phyloP scores from a whole-genome alignment of 2,797 vertebrate genomes.

The Otus scops region DNA sequence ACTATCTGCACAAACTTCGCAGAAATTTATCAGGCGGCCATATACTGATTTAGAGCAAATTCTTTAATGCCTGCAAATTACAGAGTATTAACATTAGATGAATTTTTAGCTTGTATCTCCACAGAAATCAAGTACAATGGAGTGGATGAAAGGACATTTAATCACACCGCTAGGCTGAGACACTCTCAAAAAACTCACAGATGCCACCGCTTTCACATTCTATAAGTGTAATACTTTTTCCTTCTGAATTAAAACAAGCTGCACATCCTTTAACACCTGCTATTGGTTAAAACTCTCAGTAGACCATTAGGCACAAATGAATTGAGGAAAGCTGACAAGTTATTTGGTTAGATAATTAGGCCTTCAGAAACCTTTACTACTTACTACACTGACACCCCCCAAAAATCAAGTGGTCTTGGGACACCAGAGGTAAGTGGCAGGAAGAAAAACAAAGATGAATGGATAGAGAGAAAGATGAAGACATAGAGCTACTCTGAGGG shows the following conservation, averaged over 20 bases:
- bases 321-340: background rate
- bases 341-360: background rate
- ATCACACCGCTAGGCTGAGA: background rate
- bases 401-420: background rate
- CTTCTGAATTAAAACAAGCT: background rate
- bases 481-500: background rate
- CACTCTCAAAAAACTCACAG: background rate
- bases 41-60: background rate
- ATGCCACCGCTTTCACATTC: too few species aligned
- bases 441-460: background rate
- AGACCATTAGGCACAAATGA: background rate
- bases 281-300: background rate
- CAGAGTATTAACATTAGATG: background rate
- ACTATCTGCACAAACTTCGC: background rate
- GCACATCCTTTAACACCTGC: background rate
- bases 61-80: background rate
- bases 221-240: background rate
- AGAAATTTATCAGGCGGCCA: background rate
- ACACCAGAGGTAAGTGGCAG: background rate
- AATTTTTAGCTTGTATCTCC: background rate
- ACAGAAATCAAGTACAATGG: background rate
- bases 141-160: background rate
- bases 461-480: background rate
- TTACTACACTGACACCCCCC: background rate
- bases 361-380: background rate